These are phyloP conservation scores for Globodera rostochiensis DNA, from an alignment of 1,140 invertebrate species.

Conservation along the genomic window DNA sequence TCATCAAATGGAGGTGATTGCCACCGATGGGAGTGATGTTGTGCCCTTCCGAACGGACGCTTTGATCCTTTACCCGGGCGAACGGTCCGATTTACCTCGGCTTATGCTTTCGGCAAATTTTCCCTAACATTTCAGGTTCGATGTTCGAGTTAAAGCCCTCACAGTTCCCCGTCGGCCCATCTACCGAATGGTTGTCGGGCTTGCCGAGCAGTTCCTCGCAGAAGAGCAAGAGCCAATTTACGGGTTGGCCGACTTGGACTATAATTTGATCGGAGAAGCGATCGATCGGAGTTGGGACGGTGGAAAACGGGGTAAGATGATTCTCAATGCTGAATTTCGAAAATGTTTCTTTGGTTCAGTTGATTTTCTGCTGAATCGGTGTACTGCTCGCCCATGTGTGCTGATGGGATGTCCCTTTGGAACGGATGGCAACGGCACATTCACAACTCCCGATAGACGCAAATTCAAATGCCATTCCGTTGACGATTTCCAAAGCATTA, in stretches of 20 bases:
- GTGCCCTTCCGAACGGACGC: neutral
- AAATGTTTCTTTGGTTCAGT: constrained; percentile 2
- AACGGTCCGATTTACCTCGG: neutral
- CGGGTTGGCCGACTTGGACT: constrained; percentile 9
- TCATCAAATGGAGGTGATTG: constrained; percentile 1
- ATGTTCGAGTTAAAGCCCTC: neutral
- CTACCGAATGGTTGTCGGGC: constrained; percentile 5
- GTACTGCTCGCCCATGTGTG: neutral
- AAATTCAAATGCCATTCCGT: constrained; percentile 2
- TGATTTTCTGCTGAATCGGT: constrained; percentile 1
- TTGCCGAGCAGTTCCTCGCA: constrained; percentile 7
- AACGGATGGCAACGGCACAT: neutral
- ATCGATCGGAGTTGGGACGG: neutral
- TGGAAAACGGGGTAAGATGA: neutral
- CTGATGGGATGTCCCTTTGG: neutral
- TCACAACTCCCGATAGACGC: neutral
- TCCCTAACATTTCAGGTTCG: neutral
- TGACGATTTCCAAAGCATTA: neutral
- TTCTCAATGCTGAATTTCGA: neutral
- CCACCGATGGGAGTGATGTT: neutral
- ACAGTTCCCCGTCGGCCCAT: neutral
- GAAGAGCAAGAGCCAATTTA: constrained; percentile 1
- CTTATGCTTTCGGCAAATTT: neutral
- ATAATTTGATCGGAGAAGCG: neutral
- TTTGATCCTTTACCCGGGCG: constrained; percentile 1